These are phyloP conservation scores for Andrena dorsata DNA, from an alignment of 2,888 invertebrate species.

Conservation along the genomic window DNA sequence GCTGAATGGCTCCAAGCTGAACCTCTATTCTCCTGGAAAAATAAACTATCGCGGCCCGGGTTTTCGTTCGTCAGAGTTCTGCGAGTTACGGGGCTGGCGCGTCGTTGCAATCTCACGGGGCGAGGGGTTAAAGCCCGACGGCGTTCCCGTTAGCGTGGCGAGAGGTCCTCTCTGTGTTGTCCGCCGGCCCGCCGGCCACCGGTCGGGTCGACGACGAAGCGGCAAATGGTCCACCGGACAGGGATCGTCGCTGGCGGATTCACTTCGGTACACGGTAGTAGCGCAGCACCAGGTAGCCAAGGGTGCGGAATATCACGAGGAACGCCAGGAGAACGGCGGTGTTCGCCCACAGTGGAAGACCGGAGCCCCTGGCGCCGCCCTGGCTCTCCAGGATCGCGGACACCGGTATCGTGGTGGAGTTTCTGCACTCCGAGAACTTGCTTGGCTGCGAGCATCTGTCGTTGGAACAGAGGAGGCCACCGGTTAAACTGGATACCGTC, in stretches of 20 bases:
- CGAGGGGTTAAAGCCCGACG: conserved; percentile 45
- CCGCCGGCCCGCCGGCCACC: conserved; percentile 27
- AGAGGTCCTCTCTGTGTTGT: conserved; percentile 18
- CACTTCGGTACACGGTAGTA: conserved; percentile 90
- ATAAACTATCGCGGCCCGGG: conserved; percentile 46
- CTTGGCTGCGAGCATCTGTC: conserved; percentile 89
- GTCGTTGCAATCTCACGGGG: conserved; percentile 24
- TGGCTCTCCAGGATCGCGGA: conserved; percentile 89
- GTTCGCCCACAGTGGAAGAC: conserved; percentile 90
- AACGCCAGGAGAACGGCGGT: conserved; percentile 90
- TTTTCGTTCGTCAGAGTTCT: conserved; percentile 8
- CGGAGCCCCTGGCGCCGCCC: conserved; percentile 86
- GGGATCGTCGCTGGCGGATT: conserved; percentile 65
- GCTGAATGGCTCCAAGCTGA: conserved; percentile 2
- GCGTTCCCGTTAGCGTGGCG: conserved; percentile 45
- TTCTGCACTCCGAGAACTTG: conserved; percentile 88
- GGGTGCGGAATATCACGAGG: conserved; percentile 89
- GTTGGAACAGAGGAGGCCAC: neutral
- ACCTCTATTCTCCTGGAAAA: conserved; percentile 49
- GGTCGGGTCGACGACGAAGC: conserved; percentile 57
- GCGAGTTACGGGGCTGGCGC: conserved; percentile 33
- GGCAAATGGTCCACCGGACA: conserved; percentile 42
- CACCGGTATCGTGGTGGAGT: conserved; percentile 88
- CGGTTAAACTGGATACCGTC: neutral
- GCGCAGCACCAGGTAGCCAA: conserved; percentile 91